Conservation (phyloP, 2,113 vertebrate genomes). For the Garra rufa region DNA sequence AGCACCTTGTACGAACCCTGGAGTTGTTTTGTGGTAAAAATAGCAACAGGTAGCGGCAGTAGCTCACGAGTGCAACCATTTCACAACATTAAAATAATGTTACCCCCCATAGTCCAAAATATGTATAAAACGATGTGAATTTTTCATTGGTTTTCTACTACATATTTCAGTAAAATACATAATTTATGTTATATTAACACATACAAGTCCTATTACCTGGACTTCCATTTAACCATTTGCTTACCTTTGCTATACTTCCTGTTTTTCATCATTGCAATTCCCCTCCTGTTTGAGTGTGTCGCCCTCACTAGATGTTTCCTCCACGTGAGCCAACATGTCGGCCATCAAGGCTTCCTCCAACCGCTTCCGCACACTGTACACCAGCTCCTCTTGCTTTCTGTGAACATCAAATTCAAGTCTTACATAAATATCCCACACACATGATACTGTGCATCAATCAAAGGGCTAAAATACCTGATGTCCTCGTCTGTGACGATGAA, state of each 20-base stretch:
- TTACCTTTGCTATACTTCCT: conserved; percentile 87
- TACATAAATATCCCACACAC: background rate
- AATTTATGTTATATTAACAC: too few species aligned
- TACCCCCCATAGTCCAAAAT: too few species aligned
- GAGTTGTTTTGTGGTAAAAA: too few species aligned
- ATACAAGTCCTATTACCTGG: too few species aligned
- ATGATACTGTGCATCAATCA: background rate
- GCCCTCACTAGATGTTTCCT: conserved; percentile 86
- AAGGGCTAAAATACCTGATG: conserved; percentile 82
- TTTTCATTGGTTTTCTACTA: too few species aligned
- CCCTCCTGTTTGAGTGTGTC: conserved; percentile 83
- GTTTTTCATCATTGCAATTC: conserved; percentile 84
- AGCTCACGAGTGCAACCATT: too few species aligned
- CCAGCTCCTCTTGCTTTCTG: conserved; percentile 98
- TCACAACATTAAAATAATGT: too few species aligned
- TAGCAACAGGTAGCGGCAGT: too few species aligned
- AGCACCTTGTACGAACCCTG: too few species aligned
- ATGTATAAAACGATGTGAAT: too few species aligned
- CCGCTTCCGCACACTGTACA: conserved; percentile 95
- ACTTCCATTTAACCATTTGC: too few species aligned
- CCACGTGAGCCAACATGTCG: conserved; percentile 94
- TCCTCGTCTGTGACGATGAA: conserved; percentile 99
- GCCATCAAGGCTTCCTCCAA: conserved; percentile 98
- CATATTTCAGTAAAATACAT: too few species aligned
- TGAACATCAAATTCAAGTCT: background rate